phyloP scores from a whole-genome alignment of 2,797 vertebrate species.

The Anniella stebbinsi region DNA sequence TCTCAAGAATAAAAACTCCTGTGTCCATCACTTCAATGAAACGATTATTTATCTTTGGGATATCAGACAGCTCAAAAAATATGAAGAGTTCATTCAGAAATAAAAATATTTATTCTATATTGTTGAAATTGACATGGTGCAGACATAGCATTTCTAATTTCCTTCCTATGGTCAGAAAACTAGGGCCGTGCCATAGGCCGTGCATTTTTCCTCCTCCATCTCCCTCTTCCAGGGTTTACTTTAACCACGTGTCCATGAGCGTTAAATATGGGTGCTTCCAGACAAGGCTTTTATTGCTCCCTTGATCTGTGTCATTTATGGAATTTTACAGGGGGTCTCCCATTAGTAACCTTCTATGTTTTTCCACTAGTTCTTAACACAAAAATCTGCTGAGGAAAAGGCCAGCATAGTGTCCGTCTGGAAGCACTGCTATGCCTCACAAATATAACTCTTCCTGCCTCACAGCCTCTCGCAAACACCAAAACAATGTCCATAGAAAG shows the following conservation, averaged over 20 bases:
- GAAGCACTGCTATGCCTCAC: too few species aligned
- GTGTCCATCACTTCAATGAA: neutral
- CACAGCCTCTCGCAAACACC: neutral
- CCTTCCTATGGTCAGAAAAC: too few species aligned
- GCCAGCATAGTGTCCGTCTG: too few species aligned
- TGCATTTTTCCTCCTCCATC: too few species aligned
- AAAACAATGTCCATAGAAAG: neutral
- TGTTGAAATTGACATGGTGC: too few species aligned
- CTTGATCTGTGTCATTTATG: neutral
- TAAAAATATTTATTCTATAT: too few species aligned
- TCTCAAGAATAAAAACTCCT: neutral
- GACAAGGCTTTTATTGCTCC: neutral
- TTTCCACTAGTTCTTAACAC: too few species aligned
- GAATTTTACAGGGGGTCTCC: neutral
- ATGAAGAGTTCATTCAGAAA: too few species aligned
- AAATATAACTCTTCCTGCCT: neutral
- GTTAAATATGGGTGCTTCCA: neutral
- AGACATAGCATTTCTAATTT: too few species aligned
- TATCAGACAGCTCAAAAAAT: neutral
- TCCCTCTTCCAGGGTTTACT: neutral
- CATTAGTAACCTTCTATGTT: too few species aligned
- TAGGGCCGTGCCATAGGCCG: too few species aligned
- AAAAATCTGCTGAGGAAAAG: too few species aligned
- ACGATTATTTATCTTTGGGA: neutral
- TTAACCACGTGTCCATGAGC: neutral